Evolutionary conservation across 2,888 invertebrate species (phyloP).

Genomic region (Phymatocera aterrima): DNA sequence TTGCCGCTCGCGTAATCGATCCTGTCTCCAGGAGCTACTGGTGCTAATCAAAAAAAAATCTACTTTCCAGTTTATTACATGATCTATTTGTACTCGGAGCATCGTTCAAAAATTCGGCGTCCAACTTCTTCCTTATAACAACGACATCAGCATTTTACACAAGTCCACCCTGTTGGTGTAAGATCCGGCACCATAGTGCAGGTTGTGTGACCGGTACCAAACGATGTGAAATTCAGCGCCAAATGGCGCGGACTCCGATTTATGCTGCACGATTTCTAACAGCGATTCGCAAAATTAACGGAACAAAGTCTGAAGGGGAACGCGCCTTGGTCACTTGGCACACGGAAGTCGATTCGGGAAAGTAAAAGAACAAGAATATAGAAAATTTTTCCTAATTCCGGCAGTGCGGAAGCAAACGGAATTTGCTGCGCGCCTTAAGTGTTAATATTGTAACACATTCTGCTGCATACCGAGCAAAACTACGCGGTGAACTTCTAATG

Average conservation of each 20-base stretch:
- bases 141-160: no score
- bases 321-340: background rate
- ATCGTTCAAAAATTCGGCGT: no score
- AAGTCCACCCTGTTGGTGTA: no score
- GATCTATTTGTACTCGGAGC: no score
- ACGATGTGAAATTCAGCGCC: no score
- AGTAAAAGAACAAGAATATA: background rate
- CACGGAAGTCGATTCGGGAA: background rate
- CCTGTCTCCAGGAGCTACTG: background rate
- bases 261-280: no score
- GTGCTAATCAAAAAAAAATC: background rate
- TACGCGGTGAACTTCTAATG: background rate
- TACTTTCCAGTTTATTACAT: background rate
- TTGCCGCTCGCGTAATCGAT: background rate
- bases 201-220: no score
- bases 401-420: background rate
- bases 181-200: no score
- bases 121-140: no score
- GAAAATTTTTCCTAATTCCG: background rate
- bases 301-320: background rate
- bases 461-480: background rate
- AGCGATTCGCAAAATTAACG: background rate
- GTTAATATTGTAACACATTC: no score
- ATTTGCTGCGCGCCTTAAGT: background rate
- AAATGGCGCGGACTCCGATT: no score